phyloP scores from a whole-genome alignment of 2,797 vertebrate genomes.

The Argyrosomus regius region DNA sequence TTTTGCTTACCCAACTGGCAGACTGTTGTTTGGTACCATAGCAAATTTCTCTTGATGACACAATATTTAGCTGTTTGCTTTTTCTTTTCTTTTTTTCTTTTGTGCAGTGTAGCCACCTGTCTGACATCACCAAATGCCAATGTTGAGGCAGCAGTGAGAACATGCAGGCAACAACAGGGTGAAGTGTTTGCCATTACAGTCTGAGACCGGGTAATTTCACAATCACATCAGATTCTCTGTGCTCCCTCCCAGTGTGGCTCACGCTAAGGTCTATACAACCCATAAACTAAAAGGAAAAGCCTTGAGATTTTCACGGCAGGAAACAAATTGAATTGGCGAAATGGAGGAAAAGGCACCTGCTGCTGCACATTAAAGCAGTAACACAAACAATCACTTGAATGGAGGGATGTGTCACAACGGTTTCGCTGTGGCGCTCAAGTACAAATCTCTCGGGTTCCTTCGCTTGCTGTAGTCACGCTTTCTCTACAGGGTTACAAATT shows the following conservation, averaged over 20 bases:
- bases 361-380: conserved; percentile 71
- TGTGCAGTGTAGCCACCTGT: conserved; percentile 16
- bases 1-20: not conserved
- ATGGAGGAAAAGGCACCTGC: conserved; percentile 75
- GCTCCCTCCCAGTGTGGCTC: conserved; percentile 34
- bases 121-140: conserved; percentile 28
- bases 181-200: conserved; percentile 56
- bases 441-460: conserved; percentile 57
- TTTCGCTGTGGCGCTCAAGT: conserved; percentile 45
- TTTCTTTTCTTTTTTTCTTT: not conserved
- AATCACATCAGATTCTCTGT: conserved; percentile 55
- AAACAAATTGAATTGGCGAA: conserved; percentile 75
- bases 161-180: conserved; percentile 35
- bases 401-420: conserved; percentile 49
- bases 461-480: conserved; percentile 32
- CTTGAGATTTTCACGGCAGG: conserved; percentile 73
- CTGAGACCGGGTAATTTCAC: conserved; percentile 55
- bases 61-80: conserved; percentile 11
- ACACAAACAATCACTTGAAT: conserved; percentile 67
- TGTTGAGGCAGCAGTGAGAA: conserved; percentile 22
- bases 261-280: conserved; percentile 49
- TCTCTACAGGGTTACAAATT: conserved; percentile 54
- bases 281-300: conserved; percentile 70
- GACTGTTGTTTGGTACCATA: not conserved
- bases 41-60: conserved; percentile 9